Conservation (phyloP, 2,797 vertebrate species). For the Chaetophractus vellerosus region DNA sequence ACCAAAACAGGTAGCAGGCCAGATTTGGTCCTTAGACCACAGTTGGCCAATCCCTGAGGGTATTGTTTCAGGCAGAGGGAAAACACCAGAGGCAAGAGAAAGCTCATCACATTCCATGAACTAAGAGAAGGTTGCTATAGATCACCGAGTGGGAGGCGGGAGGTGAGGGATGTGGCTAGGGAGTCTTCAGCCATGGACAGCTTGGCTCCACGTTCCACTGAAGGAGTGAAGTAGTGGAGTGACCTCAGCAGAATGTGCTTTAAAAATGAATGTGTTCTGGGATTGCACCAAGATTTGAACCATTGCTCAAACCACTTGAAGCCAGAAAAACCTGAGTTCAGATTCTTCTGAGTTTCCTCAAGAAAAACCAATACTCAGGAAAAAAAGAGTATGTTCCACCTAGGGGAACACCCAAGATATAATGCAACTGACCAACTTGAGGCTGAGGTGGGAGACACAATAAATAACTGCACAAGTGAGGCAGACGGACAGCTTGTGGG, state of each 20-base stretch:
- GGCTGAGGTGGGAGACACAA: neutral
- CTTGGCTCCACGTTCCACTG: neutral
- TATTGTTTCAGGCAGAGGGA: neutral
- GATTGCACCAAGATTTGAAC: neutral
- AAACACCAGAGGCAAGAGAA: constrained; percentile 12
- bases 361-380: neutral
- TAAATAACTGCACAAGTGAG: neutral
- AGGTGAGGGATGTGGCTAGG: neutral
- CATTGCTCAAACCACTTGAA: neutral
- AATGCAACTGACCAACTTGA: neutral
- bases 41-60: neutral
- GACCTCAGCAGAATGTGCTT: neutral
- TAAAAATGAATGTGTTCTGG: neutral
- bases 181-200: neutral
- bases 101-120: neutral
- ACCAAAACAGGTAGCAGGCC: neutral
- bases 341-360: constrained; percentile 13
- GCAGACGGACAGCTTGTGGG: neutral
- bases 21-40: neutral
- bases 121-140: neutral
- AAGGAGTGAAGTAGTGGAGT: neutral
- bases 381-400: neutral
- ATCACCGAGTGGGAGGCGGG: neutral
- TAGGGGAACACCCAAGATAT: neutral
- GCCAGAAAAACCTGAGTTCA: neutral